phyloP scores from a whole-genome alignment of 2,797 vertebrate genomes.

The Protosalanx chinensis region DNA sequence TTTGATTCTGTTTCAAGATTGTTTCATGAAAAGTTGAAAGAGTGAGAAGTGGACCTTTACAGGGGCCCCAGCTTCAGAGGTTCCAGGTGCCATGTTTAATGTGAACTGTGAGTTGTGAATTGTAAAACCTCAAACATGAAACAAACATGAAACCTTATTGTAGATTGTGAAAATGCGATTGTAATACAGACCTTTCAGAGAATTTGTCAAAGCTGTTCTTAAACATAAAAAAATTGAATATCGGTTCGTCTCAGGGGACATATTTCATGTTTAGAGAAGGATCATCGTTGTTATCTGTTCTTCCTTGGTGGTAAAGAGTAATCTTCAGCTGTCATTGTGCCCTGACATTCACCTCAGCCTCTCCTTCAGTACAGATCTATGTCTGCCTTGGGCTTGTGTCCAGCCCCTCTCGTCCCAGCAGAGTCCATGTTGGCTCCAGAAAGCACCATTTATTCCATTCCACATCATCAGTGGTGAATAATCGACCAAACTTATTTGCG shows the following conservation, averaged over 20 bases:
- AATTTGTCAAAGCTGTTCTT: not conserved
- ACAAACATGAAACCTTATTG: not conserved
- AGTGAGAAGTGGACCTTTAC: not conserved
- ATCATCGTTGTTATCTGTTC: not conserved
- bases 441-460: not conserved
- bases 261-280: not conserved
- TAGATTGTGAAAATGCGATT: not conserved
- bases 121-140: too few species aligned
- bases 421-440: not conserved
- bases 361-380: not conserved
- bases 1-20: not conserved
- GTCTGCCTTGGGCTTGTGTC: not conserved
- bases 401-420: not conserved
- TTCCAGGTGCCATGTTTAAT: too few species aligned
- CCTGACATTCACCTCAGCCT: not conserved
- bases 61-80: not conserved
- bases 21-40: not conserved
- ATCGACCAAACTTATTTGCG: not conserved
- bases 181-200: not conserved
- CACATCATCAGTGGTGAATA: constrained; percentile 5
- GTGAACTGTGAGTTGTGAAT: too few species aligned
- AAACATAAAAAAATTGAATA: not conserved
- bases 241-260: not conserved
- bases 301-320: too few species aligned
- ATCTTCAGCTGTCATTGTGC: not conserved